A percentile compares a stretch with the other conserved stretches of the same genome.
Conservation (phyloP, 2,113 vertebrate species). For the Perccottus glenii region DNA sequence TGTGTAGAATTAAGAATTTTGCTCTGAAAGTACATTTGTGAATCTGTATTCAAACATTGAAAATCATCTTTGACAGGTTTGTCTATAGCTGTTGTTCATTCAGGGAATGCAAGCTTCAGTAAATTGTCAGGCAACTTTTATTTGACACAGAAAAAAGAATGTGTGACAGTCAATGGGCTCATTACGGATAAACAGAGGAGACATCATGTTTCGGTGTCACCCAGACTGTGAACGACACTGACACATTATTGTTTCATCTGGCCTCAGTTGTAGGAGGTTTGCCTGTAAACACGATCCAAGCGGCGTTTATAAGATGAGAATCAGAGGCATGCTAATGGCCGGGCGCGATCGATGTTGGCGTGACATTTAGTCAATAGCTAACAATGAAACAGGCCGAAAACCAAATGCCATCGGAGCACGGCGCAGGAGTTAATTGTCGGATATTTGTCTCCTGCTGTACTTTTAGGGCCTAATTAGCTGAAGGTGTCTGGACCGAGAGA, state of each 20-base stretch:
- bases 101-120: not conserved
- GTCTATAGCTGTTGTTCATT: not conserved
- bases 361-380: conserved; percentile 71
- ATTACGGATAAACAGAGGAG: conserved; percentile 26
- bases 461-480: conserved; percentile 69
- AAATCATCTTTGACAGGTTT: not conserved
- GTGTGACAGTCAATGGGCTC: conserved; percentile 19
- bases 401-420: conserved; percentile 68
- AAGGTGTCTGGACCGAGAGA: conserved; percentile 41
- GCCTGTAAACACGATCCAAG: conserved; percentile 31
- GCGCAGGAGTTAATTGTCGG: conserved; percentile 66
- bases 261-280: conserved; percentile 24
- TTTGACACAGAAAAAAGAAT: conserved; percentile 1
- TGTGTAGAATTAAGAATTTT: too few relatives aligned
- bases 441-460: conserved; percentile 57
- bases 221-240: conserved; percentile 9
- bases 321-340: conserved; percentile 59
- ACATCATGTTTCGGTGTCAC: conserved; percentile 16
- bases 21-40: not conserved
- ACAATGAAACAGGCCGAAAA: conserved; percentile 63
- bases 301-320: conserved; percentile 53
- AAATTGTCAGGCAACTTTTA: conserved; percentile 5
- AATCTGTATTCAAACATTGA: not conserved
- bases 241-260: conserved; percentile 37
- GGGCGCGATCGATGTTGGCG: conserved; percentile 48